These are phyloP conservation scores for Exaiptasia diaphana DNA, from an alignment of 64 coral and sea anemone genomes.

Conservation along the genomic window DNA sequence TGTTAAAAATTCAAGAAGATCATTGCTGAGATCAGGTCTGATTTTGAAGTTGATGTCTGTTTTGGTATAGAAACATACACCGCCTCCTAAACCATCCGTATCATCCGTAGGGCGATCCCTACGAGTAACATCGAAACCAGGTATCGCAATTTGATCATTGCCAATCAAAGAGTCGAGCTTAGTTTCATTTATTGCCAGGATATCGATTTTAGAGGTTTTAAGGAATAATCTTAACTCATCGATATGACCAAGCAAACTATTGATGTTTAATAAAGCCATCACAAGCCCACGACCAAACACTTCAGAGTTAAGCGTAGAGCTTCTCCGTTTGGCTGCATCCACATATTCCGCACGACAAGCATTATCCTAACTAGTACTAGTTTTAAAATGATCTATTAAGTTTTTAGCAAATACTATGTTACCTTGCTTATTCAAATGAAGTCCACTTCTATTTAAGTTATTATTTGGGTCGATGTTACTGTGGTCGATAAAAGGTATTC, in stretches of 20 bases:
- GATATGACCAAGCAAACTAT: slow-evolving; percentile 28
- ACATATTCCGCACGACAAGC: neutral
- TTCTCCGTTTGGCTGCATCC: too few relatives aligned
- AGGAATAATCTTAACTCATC: slow-evolving; percentile 40
- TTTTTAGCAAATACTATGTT: slow-evolving; percentile 4
- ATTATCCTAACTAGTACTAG: slow-evolving; percentile 24
- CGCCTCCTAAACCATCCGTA: too few relatives aligned
- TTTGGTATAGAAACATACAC: neutral
- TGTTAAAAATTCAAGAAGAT: neutral
- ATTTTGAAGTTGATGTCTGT: slow-evolving; percentile 2
- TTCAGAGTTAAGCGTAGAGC: slow-evolving; percentile 1
- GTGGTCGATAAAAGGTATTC: neutral
- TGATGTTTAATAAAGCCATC: slow-evolving; percentile 37
- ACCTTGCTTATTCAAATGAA: slow-evolving; percentile 4
- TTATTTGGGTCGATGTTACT: neutral
- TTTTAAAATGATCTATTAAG: slow-evolving; percentile 46
- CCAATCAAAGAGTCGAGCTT: slow-evolving; percentile 54
- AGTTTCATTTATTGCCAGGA: slow-evolving; percentile 63
- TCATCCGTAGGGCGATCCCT: slow-evolving; percentile 6
- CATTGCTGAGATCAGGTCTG: neutral
- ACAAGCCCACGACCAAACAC: slow-evolving; percentile 21
- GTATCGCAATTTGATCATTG: slow-evolving; percentile 41
- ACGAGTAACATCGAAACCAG: slow-evolving; percentile 56
- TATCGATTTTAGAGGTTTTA: slow-evolving; percentile 38
- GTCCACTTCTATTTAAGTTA: slow-evolving; percentile 20